phyloP scores from a whole-genome alignment of 2,113 vertebrate genomes.

The Mirza zaza region DNA sequence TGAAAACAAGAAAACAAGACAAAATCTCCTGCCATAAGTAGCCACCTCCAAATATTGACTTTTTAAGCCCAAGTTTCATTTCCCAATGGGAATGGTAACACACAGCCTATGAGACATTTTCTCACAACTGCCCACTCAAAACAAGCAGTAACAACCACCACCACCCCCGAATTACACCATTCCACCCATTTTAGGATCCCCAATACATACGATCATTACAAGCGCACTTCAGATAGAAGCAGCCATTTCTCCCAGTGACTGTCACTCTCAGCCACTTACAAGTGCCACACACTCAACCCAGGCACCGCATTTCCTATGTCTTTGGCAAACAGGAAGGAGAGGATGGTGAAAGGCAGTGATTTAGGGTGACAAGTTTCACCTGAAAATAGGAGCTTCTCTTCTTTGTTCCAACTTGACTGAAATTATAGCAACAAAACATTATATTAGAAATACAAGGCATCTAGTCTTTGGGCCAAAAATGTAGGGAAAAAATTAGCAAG shows the following conservation, averaged over 20 bases:
- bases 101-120: background rate
- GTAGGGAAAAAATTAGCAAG: conserved; percentile 56
- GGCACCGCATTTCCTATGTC: background rate
- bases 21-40: conserved; percentile 26
- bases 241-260: background rate
- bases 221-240: background rate
- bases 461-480: conserved; percentile 58
- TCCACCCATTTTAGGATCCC: background rate
- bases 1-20: conserved; percentile 43
- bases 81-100: conserved; percentile 30
- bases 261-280: background rate
- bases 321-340: background rate
- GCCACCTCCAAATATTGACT: background rate
- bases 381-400: background rate
- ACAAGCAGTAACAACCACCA: background rate
- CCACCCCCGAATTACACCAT: background rate
- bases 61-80: conserved; percentile 37
- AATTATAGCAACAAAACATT: conserved; percentile 48
- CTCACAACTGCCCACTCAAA: background rate
- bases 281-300: background rate
- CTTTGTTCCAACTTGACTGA: conserved; percentile 15
- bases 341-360: background rate
- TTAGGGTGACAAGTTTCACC: background rate
- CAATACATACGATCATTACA: background rate
- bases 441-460: conserved; percentile 63